A percentile compares a stretch with the other conserved stretches of the same genome.
phyloP scores from a whole-genome alignment of 1,140 invertebrate species.

The Pomacea maculata region DNA sequence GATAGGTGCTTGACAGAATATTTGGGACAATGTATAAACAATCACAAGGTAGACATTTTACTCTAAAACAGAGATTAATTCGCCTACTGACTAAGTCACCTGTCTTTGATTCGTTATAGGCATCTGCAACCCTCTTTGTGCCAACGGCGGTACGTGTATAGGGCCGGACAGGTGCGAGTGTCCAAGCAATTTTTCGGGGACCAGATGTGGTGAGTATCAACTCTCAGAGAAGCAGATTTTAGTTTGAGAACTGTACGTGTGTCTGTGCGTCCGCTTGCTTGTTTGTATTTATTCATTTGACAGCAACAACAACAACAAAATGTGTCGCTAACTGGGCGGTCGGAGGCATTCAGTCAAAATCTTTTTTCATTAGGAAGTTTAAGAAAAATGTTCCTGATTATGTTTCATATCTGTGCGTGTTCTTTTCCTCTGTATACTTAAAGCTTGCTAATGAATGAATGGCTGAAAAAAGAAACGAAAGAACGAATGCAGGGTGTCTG shows the following conservation, averaged over 20 bases:
- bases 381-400: no score
- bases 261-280: background rate
- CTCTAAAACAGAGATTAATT: background rate
- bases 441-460: no score
- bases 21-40: background rate
- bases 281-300: background rate
- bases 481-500: no score
- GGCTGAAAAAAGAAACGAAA: no score
- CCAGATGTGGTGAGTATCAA: constrained; percentile 69
- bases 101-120: constrained; percentile 27
- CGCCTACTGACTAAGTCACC: background rate
- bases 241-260: background rate
- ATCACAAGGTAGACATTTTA: background rate
- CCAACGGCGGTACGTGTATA: constrained; percentile 81
- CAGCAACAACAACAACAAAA: no score
- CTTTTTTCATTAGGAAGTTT: no score
- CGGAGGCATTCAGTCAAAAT: no score
- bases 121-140: constrained; percentile 70
- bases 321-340: no score
- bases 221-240: no score
- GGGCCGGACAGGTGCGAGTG: constrained; percentile 78
- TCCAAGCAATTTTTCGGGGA: constrained; percentile 76
- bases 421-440: no score
- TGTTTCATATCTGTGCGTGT: no score
- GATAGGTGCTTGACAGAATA: background rate